Base-by-base conservation (phyloP, 2,113 vertebrate species). In the Anser brachyrhynchus region DNA sequence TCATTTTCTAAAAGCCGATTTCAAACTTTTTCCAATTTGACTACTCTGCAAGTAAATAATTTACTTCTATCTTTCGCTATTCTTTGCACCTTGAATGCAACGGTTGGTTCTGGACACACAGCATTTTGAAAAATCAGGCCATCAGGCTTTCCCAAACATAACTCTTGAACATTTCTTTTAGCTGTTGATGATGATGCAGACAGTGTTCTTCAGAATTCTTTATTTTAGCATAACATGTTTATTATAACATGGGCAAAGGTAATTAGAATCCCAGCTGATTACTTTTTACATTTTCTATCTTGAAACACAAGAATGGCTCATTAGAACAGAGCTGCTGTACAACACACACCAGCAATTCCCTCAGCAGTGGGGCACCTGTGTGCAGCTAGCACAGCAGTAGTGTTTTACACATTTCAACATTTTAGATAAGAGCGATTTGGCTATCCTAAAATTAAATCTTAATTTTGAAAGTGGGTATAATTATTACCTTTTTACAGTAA, bases 261-360 rank as follows among this genome's bases (percentile, higher is more conserved):
- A 86, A 93, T 80, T 85, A 96, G 28, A 18, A 87, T 85, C 62
- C n/a, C 71, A 77, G 72, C 21, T 77, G 77, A 94, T 41, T 71
- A 12, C 31, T 33, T 75, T 87, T 55, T 71, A 23, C 39, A 54
- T 86, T 93, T 95, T 70, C 76, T 82, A 5, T 55, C 77, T 49
- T 77, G 43, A 91, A 64, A 33, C 39, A 1, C 2, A 3, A 84
- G 59, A 77, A 37, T 15, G 85, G 54, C 61, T 88, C 79, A 71
- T 83, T 64, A 77, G 61, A 77, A 52, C 37, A 69, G 43, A 20
- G 20, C 10, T 91, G 51, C n/a, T 71, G 54, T 33, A 41, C 12
- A 70, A 66, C 10, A 87, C 44, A 21, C 29, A 35, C 9, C 41
- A 91, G 58, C 43, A 55, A 39, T 76, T 87, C 59, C 62, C 67